Evolutionary conservation across 1,140 invertebrate species (phyloP).

Genomic region (Eriosoma lanigerum): DNA sequence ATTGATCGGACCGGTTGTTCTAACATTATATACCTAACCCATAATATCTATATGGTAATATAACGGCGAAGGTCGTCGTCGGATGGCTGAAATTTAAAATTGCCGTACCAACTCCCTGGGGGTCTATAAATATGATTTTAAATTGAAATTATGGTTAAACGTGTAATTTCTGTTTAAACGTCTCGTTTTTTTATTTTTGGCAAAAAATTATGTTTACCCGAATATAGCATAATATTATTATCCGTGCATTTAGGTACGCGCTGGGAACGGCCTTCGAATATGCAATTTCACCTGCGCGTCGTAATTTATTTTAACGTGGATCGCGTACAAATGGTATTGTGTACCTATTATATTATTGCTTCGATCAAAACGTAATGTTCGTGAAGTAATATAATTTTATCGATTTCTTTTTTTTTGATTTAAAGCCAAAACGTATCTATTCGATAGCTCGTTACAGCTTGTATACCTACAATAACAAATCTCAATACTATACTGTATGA

Average conservation of each 20-base stretch:
- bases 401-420: slow-evolving; percentile 35
- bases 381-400: neutral
- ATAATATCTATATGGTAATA: too few species aligned
- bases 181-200: slow-evolving; percentile 10
- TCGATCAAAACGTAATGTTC: neutral
- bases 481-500: too few species aligned
- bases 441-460: neutral
- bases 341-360: neutral
- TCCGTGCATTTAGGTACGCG: too few species aligned
- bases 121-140: neutral
- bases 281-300: slow-evolving; percentile 25
- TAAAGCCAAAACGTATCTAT: neutral
- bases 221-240: too few species aligned
- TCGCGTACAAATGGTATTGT: neutral
- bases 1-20: slow-evolving; percentile 40
- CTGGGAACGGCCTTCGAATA: slow-evolving; percentile 14
- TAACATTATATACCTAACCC: slow-evolving; percentile 6
- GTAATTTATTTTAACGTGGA: slow-evolving; percentile 2
- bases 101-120: neutral
- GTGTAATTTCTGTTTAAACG: slow-evolving; percentile 13
- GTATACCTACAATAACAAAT: too few species aligned
- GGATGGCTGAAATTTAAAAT: slow-evolving; percentile 25
- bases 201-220: slow-evolving; percentile 9
- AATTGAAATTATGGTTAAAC: neutral
- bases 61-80: slow-evolving; percentile 8